Percentiles rank a stretch among this genome's conserved stretches.
These are phyloP conservation scores for Setipinna tenuifilis DNA, from an alignment of 2,797 vertebrate species.

Conservation along the genomic window DNA sequence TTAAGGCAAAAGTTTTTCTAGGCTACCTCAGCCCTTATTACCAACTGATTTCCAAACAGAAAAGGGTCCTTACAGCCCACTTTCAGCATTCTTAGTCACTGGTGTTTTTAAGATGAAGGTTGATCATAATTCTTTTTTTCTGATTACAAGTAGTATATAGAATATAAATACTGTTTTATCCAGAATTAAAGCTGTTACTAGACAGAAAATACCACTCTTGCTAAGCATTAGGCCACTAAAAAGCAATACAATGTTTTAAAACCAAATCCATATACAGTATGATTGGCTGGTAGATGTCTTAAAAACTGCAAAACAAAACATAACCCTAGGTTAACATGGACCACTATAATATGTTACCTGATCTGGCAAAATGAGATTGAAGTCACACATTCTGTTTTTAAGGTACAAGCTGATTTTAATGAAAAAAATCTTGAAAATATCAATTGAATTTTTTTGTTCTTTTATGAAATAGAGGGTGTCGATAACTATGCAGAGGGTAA, in stretches of 20 bases:
- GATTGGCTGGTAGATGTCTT: background rate
- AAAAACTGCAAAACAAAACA: no score
- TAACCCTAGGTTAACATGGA: no score
- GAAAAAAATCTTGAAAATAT: no score
- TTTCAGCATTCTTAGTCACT: background rate
- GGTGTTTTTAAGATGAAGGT: background rate
- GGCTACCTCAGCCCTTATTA: background rate
- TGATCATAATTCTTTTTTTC: background rate
- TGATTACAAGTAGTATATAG: background rate
- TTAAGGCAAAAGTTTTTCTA: slow-evolving; percentile 8
- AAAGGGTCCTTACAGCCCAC: background rate
- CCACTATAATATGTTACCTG: no score
- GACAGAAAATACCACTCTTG: background rate
- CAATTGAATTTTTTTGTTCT: no score
- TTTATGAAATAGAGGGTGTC: no score
- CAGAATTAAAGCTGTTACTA: background rate
- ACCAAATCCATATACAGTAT: background rate
- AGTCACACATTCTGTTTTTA: no score
- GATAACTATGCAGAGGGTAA: no score
- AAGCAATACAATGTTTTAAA: background rate
- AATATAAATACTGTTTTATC: background rate
- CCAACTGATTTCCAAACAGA: background rate
- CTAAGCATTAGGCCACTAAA: background rate
- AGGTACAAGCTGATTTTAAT: no score
- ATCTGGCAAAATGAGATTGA: no score